A percentile compares a stretch with the other conserved stretches of the same genome.
Evolutionary conservation across 2,797 vertebrate genomes (phyloP).

Genomic region (Parambassis ranga): DNA sequence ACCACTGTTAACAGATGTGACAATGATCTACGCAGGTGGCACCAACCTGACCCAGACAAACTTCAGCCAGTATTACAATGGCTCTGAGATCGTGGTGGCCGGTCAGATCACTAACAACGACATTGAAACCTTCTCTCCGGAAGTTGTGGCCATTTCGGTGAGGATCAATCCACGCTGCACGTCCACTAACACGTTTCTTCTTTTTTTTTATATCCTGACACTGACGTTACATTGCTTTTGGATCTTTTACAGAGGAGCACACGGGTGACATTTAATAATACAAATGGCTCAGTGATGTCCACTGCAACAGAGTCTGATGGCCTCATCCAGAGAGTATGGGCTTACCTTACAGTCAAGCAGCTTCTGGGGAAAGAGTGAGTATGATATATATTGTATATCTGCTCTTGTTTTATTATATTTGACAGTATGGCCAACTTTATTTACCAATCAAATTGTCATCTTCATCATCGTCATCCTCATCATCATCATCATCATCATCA

Average conservation of each 20-base stretch:
- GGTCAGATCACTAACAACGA: conserved; percentile 78
- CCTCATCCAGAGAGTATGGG: conserved; percentile 80
- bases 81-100: conserved; percentile 84
- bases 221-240: not conserved
- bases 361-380: conserved; percentile 80
- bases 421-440: no score
- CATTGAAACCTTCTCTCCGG: conserved; percentile 65
- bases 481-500: no score
- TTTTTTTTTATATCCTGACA: no score
- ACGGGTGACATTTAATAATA: conserved; percentile 52
- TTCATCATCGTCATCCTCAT: no score
- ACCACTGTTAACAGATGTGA: conserved; percentile 78
- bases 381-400: not conserved
- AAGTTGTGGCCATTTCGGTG: conserved; percentile 77
- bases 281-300: not conserved
- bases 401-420: not conserved
- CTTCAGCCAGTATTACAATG: conserved; percentile 82
- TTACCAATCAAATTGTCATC: no score
- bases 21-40: conserved; percentile 75
- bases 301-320: conserved; percentile 29
- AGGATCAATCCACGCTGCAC: conserved; percentile 10
- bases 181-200: no score
- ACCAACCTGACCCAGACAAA: conserved; percentile 77
- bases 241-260: conserved; percentile 47
- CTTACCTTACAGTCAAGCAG: conserved; percentile 84